Conservation (phyloP, 2,113 vertebrate genomes). For the Trematocara unimaculatum region DNA sequence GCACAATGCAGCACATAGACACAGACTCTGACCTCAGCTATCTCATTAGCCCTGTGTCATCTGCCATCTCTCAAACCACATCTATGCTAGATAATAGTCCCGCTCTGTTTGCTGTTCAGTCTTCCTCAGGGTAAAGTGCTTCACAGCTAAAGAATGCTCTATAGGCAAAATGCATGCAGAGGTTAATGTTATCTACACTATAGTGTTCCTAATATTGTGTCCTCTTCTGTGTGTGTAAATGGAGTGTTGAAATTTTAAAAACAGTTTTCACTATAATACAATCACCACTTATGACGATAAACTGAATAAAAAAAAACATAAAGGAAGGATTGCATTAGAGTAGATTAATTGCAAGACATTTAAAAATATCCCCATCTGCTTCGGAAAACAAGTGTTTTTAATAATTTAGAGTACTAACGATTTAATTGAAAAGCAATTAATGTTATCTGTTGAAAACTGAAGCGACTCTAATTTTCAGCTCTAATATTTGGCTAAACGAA, state of each 20-base stretch:
- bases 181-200: neutral
- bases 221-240: neutral
- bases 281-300: neutral
- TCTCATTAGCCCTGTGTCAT: constrained; percentile 4
- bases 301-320: neutral
- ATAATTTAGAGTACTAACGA: neutral
- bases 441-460: neutral
- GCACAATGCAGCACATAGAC: neutral
- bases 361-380: neutral
- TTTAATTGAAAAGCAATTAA: neutral
- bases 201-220: neutral
- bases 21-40: constrained; percentile 2
- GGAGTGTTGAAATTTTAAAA: neutral
- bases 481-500: neutral
- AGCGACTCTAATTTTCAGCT: neutral
- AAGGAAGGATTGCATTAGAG: neutral
- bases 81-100: constrained; percentile 44
- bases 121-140: constrained; percentile 42
- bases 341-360: neutral
- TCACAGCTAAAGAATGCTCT: neutral
- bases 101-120: constrained; percentile 26
- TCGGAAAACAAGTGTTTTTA: neutral
- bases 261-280: neutral
- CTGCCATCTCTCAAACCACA: constrained; percentile 5
- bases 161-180: constrained; percentile 3